Conservation (phyloP, 2,888 invertebrate genomes). For the Anoncus sp. region DNA sequence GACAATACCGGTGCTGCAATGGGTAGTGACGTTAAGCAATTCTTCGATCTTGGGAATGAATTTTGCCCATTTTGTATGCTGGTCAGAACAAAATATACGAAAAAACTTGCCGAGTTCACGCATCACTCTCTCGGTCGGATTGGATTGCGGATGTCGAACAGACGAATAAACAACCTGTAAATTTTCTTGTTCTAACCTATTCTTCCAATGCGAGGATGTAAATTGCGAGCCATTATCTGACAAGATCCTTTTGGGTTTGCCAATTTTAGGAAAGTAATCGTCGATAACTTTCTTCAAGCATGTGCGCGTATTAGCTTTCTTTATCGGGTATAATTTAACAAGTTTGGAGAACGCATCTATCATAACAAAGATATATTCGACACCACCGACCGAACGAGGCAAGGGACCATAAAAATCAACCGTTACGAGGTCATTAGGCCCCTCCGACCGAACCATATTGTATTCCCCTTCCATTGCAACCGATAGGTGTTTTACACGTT, state of each 20-base stretch:
- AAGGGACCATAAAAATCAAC: conserved; percentile 5
- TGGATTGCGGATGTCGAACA: conserved; percentile 42
- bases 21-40: conserved; percentile 36
- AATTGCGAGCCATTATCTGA: conserved; percentile 32
- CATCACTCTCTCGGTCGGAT: conserved; percentile 45
- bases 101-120: conserved; percentile 38
- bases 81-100: conserved; percentile 17
- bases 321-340: conserved; percentile 28
- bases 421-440: neutral
- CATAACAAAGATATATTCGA: conserved; percentile 33
- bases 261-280: conserved; percentile 12
- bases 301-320: conserved; percentile 17
- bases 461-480: neutral
- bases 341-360: conserved; percentile 2
- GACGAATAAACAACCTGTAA: conserved; percentile 24
- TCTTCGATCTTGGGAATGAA: conserved; percentile 13
- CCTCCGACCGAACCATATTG: neutral
- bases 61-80: conserved; percentile 41
- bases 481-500: conserved; percentile 1
- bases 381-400: conserved; percentile 66
- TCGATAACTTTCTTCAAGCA: conserved; percentile 1
- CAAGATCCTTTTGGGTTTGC: conserved; percentile 11
- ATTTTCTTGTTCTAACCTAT: neutral
- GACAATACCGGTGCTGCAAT: conserved; percentile 25
- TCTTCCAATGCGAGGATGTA: neutral